phyloP scores from a whole-genome alignment of 2,113 vertebrate species.

The Semicossyphus pulcher region DNA sequence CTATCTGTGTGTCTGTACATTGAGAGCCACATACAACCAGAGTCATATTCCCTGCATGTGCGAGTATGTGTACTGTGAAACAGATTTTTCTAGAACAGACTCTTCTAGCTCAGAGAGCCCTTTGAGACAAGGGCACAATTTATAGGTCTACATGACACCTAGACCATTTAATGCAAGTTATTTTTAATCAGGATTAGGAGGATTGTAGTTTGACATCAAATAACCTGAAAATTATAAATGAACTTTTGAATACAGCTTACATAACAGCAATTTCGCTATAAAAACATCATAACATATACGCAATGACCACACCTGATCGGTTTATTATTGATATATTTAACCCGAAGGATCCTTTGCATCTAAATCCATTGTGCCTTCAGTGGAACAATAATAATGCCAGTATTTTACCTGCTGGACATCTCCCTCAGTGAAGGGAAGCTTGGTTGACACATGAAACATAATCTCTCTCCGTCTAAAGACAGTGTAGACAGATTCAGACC shows the following conservation, averaged over 20 bases:
- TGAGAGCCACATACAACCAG: no score
- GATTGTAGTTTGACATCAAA: constrained; percentile 10
- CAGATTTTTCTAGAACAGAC: no score
- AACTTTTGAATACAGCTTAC: not conserved
- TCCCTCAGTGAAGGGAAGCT: constrained; percentile 94
- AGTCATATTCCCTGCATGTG: no score
- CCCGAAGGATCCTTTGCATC: not conserved
- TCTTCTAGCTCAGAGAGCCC: not conserved
- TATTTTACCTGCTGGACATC: constrained; percentile 90
- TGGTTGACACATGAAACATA: constrained; percentile 98
- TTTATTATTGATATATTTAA: not conserved
- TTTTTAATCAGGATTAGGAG: not conserved
- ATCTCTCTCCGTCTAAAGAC: constrained; percentile 92
- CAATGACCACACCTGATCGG: not conserved
- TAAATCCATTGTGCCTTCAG: no score
- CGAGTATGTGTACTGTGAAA: no score
- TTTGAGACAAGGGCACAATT: not conserved
- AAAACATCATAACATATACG: not conserved
- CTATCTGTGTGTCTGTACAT: no score
- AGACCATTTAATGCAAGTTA: not conserved
- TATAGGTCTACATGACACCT: not conserved
- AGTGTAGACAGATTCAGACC: constrained; percentile 92
- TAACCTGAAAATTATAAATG: not conserved
- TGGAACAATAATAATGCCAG: constrained; percentile 14
- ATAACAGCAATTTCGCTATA: not conserved